Evolutionary conservation across 2,113 vertebrate genomes (phyloP).

Genomic region (Ia io): DNA sequence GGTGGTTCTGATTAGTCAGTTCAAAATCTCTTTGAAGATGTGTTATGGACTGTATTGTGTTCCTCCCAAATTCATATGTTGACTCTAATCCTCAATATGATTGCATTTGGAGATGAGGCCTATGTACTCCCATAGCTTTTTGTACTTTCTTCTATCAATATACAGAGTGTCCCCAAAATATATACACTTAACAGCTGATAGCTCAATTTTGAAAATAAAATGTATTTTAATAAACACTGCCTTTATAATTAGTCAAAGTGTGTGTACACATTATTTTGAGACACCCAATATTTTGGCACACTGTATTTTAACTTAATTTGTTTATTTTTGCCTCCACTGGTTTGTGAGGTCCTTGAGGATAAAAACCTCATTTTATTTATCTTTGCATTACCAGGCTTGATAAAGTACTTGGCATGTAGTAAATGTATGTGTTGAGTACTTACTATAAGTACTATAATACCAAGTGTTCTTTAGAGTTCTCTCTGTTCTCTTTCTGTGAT

Average conservation of each 20-base stretch:
- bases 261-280: too few species aligned
- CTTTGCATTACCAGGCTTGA: background rate
- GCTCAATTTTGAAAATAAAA: too few species aligned
- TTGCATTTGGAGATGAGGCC: too few species aligned
- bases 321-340: background rate
- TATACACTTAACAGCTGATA: too few species aligned
- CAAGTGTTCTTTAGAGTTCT: background rate
- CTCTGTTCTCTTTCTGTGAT: background rate
- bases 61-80: too few species aligned
- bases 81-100: too few species aligned
- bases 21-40: too few species aligned
- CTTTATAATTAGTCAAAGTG: too few species aligned
- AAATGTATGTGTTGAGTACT: background rate
- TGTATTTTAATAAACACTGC: too few species aligned
- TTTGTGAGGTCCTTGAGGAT: background rate
- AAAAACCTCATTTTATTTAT: background rate
- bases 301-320: background rate
- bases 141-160: background rate
- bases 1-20: too few species aligned
- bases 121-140: background rate
- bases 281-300: background rate
- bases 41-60: too few species aligned
- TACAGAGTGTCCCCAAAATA: too few species aligned
- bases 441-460: background rate
- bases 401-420: background rate